Conservation (phyloP, 2,888 invertebrate species). For the Druceiella hillmani region DNA sequence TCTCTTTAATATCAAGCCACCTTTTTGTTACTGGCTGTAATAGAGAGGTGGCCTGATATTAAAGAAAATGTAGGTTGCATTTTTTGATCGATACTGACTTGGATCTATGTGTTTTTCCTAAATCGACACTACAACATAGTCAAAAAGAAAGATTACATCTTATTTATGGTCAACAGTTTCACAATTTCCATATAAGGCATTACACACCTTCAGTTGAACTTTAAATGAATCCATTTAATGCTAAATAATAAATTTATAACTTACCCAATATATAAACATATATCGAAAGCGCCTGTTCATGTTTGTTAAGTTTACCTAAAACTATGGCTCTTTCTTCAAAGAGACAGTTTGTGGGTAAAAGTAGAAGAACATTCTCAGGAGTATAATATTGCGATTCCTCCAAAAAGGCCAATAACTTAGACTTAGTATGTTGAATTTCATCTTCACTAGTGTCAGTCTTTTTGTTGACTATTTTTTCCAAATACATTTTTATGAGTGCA, state of each 20-base stretch:
- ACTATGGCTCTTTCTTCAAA: conserved; percentile 94
- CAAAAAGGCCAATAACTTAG: conserved; percentile 69
- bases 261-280: conserved; percentile 79
- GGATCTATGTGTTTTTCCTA: no score
- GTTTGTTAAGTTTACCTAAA: conserved; percentile 82
- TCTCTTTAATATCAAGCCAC: no score
- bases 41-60: no score
- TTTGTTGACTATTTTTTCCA: conserved; percentile 60
- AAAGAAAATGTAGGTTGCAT: no score
- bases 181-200: no score
- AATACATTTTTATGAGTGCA: conserved; percentile 82
- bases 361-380: conserved; percentile 78
- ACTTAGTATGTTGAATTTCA: conserved; percentile 39
- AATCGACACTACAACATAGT: no score
- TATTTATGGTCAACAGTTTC: no score
- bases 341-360: conserved; percentile 79
- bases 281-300: conserved; percentile 89
- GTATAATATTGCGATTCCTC: conserved; percentile 76
- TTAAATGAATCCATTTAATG: not conserved
- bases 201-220: no score
- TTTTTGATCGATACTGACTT: no score
- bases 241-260: conserved; percentile 12
- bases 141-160: no score
- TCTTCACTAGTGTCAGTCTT: conserved; percentile 35
- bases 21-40: no score